These are phyloP conservation scores for Pelusios castaneus DNA, from an alignment of 2,113 vertebrate species.

Conservation along the genomic window DNA sequence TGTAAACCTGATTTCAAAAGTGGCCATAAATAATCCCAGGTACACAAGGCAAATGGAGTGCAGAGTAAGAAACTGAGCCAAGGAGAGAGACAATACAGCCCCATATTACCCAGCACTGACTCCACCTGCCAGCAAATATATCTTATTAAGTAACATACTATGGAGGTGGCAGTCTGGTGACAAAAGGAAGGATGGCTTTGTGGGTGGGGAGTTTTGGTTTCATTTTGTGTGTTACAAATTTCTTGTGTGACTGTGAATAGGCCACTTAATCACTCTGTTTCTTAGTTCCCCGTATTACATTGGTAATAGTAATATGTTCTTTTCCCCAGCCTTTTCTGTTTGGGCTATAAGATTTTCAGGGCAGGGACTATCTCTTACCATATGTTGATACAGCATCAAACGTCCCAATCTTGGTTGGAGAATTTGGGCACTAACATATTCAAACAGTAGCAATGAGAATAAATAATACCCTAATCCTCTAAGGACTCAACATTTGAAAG, in stretches of 20 bases:
- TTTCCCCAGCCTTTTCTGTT: background rate
- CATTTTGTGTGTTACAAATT: background rate
- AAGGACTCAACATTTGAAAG: background rate
- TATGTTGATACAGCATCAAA: background rate
- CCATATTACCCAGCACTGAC: background rate
- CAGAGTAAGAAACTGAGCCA: background rate
- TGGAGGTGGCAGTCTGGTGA: background rate
- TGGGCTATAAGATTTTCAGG: background rate
- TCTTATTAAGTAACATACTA: background rate
- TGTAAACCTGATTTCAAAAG: background rate
- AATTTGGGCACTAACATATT: background rate
- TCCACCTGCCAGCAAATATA: background rate
- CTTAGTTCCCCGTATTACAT: background rate
- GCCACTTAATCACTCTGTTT: background rate
- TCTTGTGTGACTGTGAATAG: accelerated
- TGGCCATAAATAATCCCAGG: background rate
- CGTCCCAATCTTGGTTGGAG: background rate
- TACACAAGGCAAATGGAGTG: background rate
- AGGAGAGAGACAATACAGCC: background rate
- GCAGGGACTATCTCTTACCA: background rate
- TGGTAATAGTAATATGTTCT: background rate
- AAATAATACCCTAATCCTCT: background rate
- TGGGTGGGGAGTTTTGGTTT: background rate
- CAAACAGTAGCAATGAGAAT: background rate
- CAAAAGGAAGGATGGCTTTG: background rate